These are phyloP conservation scores for Rhyacophila brunnea DNA, from an alignment of 1,140 invertebrate species.

Conservation along the genomic window DNA sequence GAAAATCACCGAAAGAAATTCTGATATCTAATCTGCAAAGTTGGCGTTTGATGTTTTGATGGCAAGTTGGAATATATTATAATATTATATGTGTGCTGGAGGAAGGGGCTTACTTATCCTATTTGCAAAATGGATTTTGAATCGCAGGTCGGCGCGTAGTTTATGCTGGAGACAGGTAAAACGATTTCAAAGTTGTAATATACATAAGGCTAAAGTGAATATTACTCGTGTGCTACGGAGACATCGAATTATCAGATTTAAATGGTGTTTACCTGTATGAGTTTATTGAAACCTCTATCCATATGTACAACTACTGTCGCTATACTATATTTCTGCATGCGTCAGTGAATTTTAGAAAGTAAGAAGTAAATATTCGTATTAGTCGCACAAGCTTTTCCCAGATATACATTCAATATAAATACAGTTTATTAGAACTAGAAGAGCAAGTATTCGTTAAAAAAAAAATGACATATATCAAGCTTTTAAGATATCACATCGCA, in stretches of 20 bases:
- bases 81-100: background rate
- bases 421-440: too few species aligned
- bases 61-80: background rate
- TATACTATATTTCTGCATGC: too few species aligned
- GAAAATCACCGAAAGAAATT: conserved; percentile 17
- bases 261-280: conserved; percentile 15
- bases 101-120: background rate
- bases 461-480: too few species aligned
- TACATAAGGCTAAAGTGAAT: background rate
- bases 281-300: too few species aligned
- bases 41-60: conserved; percentile 17
- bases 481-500: too few species aligned
- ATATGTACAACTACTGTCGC: background rate
- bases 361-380: too few species aligned
- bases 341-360: too few species aligned
- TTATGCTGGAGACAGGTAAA: background rate
- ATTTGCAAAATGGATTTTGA: conserved; percentile 4
- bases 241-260: conserved; percentile 26
- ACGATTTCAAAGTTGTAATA: background rate
- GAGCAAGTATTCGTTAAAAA: too few species aligned
- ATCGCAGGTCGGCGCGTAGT: background rate
- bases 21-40: conserved; percentile 18
- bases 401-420: too few species aligned
- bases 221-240: conserved; percentile 6
- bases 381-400: too few species aligned